These are phyloP conservation scores for Octonoba sinensis DNA, from an alignment of 2,888 invertebrate genomes.

Conservation along the genomic window DNA sequence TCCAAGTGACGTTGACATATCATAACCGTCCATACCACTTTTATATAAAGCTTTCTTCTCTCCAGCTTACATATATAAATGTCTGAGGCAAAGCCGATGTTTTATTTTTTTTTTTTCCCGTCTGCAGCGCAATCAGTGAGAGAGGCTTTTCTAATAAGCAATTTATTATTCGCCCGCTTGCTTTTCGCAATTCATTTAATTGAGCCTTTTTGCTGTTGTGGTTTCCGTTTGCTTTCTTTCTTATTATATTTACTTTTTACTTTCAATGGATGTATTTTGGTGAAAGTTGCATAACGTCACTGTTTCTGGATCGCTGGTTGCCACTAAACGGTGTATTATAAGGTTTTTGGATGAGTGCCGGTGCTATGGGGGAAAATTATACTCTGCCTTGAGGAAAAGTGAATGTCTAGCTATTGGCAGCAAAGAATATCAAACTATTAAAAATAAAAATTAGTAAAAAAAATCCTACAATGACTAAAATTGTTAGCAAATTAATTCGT, in stretches of 20 bases:
- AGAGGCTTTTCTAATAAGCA: constrained; percentile 53
- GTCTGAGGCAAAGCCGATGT: not conserved
- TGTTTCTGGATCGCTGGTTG: no score
- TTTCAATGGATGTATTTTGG: no score
- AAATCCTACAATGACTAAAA: no score
- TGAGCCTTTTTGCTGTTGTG: constrained; percentile 1
- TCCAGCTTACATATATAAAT: constrained; percentile 15
- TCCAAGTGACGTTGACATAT: constrained; percentile 48
- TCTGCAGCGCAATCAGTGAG: constrained; percentile 35
- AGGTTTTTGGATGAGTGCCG: no score
- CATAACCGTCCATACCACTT: constrained; percentile 53
- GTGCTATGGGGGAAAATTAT: no score
- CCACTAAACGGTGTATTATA: no score
- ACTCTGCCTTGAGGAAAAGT: no score
- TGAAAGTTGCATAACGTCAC: no score
- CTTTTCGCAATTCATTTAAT: constrained; percentile 34
- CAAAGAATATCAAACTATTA: no score
- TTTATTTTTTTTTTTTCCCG: not conserved
- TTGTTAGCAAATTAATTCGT: no score
- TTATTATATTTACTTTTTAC: not conserved
- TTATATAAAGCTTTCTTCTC: constrained; percentile 28
- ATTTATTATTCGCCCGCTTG: constrained; percentile 46
- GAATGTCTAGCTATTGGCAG: no score
- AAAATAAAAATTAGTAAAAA: no score
- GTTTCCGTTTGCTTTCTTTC: not conserved